phyloP scores from a whole-genome alignment of 1,140 invertebrate genomes.

The Drosophila nebulosa region DNA sequence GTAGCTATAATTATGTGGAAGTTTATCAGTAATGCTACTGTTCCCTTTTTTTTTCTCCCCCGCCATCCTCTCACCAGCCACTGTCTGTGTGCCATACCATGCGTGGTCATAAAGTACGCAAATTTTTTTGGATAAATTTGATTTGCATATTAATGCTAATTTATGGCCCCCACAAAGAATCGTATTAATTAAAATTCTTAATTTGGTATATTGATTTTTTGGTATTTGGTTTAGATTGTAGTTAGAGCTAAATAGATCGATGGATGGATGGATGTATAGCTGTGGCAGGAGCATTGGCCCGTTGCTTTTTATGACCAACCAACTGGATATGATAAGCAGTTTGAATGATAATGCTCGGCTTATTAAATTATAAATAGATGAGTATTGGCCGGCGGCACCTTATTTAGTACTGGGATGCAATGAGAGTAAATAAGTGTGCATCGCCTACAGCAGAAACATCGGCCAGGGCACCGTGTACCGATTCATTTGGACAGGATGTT shows the following conservation, averaged over 20 bases:
- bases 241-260: too few relatives aligned
- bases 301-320: constrained; percentile 31
- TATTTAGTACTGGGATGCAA: constrained; percentile 24
- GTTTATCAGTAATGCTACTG: not conserved
- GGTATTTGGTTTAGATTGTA: constrained; percentile 11
- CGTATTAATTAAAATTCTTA: constrained; percentile 42
- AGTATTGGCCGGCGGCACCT: not conserved
- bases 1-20: not conserved
- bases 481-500: constrained; percentile 16
- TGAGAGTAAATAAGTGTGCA: constrained; percentile 46
- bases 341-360: constrained; percentile 5
- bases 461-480: not conserved
- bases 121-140: not conserved
- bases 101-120: not conserved
- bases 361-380: constrained; percentile 46
- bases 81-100: too few relatives aligned
- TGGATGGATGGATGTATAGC: too few relatives aligned
- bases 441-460: not conserved
- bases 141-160: constrained; percentile 20
- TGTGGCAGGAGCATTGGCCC: constrained; percentile 12
- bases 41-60: not conserved
- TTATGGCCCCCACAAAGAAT: constrained; percentile 22
- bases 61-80: too few relatives aligned
- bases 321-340: constrained; percentile 26
- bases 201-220: constrained; percentile 40